Percentiles rank a stretch among this genome's conserved stretches.
phyloP scores from a whole-genome alignment of 2,888 invertebrate genomes.

The Idaea dimidiata region DNA sequence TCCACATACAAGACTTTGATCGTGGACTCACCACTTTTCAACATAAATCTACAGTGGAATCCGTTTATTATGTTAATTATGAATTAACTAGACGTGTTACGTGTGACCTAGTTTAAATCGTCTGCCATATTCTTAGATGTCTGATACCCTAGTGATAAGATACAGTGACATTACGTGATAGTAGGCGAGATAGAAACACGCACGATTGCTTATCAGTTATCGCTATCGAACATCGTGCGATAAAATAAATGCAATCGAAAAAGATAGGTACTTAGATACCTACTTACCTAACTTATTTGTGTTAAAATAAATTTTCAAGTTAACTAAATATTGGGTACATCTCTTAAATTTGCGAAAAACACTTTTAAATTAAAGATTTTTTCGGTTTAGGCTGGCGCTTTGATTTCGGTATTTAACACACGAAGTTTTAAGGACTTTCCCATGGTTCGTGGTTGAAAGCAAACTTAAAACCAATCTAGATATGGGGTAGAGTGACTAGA shows the following conservation, averaged over 20 bases:
- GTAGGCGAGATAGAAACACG: slow-evolving; percentile 5
- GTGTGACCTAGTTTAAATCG: slow-evolving; percentile 15
- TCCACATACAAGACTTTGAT: too few relatives aligned
- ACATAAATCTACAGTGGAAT: slow-evolving; percentile 3
- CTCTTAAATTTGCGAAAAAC: too few relatives aligned
- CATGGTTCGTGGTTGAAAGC: too few relatives aligned
- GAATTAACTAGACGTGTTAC: slow-evolving; percentile 8
- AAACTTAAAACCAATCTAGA: too few relatives aligned
- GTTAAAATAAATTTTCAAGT: not conserved
- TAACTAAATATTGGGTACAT: too few relatives aligned
- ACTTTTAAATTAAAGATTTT: too few relatives aligned
- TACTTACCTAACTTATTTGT: not conserved
- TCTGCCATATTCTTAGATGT: slow-evolving; percentile 8
- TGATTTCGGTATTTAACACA: too few relatives aligned
- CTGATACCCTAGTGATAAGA: slow-evolving; percentile 8
- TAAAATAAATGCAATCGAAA: slow-evolving; percentile 5
- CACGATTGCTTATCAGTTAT: slow-evolving; percentile 11
- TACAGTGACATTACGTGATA: slow-evolving; percentile 11
- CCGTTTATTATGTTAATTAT: not conserved
- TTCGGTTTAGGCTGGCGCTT: too few relatives aligned
- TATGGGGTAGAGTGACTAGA: too few relatives aligned
- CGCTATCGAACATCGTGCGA: slow-evolving; percentile 14
- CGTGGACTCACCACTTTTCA: too few relatives aligned
- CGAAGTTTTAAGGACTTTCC: too few relatives aligned
- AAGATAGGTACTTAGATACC: not conserved